These are phyloP conservation scores for Lethocerus indicus DNA, from an alignment of 1,140 invertebrate species.

Conservation along the genomic window DNA sequence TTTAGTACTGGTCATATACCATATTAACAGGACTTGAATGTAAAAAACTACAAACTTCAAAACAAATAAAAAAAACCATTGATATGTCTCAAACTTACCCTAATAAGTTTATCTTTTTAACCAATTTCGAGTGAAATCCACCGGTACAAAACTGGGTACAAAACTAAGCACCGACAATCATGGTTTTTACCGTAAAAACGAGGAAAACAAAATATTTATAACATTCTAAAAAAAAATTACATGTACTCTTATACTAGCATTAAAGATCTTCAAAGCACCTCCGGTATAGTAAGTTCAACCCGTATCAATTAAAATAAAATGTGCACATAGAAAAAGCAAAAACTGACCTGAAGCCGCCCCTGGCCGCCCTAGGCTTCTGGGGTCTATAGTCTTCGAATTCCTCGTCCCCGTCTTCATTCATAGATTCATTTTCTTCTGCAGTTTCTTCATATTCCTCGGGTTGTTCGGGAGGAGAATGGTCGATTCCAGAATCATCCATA, in stretches of 20 bases:
- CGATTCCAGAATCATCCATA: conserved; percentile 16
- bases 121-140: too few relatives aligned
- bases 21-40: too few relatives aligned
- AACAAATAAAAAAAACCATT: too few relatives aligned
- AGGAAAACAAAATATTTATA: too few relatives aligned
- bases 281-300: background rate
- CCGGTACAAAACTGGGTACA: too few relatives aligned
- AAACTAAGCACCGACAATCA: too few relatives aligned
- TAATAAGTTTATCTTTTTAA: too few relatives aligned
- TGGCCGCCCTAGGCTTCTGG: conserved; percentile 24
- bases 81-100: too few relatives aligned
- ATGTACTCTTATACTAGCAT: background rate
- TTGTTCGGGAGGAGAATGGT: conserved; percentile 12
- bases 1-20: too few relatives aligned
- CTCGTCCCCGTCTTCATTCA: conserved; percentile 12
- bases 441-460: conserved; percentile 14
- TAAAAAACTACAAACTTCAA: too few relatives aligned
- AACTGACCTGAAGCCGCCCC: conserved; percentile 34
- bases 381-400: conserved; percentile 11
- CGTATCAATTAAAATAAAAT: background rate
- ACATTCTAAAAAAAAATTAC: too few relatives aligned
- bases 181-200: too few relatives aligned
- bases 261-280: background rate
- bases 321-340: background rate
- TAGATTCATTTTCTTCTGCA: conserved; percentile 11